Evolutionary conservation across 2,113 vertebrate genomes (phyloP).

Genomic region (Nerophis lumbriciformis): DNA sequence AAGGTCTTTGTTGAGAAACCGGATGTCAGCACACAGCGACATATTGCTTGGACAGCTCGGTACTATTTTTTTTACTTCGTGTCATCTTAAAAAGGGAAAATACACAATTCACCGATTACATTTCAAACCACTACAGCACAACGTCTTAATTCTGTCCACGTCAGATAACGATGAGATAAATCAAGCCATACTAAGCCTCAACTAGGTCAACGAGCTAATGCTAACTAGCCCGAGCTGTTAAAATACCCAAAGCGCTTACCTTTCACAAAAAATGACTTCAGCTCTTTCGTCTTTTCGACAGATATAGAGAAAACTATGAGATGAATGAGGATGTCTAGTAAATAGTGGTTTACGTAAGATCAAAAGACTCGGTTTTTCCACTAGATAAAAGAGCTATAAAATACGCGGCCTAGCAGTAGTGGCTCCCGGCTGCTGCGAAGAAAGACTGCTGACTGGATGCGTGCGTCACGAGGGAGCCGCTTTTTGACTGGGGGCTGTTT

Average conservation of each 20-base stretch:
- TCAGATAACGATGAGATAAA: not conserved
- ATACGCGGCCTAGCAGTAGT: not conserved
- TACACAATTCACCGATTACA: not conserved
- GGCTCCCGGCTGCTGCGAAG: constrained; percentile 20
- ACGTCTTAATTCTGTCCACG: not conserved
- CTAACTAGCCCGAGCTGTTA: constrained; percentile 13
- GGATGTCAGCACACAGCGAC: constrained; percentile 50
- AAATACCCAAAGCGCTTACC: constrained; percentile 44
- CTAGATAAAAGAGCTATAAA: constrained; percentile 1
- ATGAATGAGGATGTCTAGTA: not conserved
- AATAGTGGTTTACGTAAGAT: constrained; percentile 2
- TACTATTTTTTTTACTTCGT: constrained; percentile 7
- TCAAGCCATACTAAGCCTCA: not conserved
- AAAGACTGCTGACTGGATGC: constrained; percentile 48
- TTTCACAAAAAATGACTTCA: constrained; percentile 68
- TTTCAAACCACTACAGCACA: accelerated
- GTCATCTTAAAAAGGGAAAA: too few species aligned
- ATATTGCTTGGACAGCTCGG: constrained; percentile 21
- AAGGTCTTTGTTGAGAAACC: constrained; percentile 61
- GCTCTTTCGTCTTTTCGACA: constrained; percentile 28
- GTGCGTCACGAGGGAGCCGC: constrained; percentile 43
- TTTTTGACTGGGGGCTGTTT: constrained; percentile 27
- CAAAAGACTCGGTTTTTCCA: not conserved
- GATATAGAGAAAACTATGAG: constrained; percentile 16
- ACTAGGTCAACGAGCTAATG: constrained; percentile 10